Evolutionary conservation across 2,888 invertebrate species (phyloP), one percentile per base, ranked within the genome.

Genomic region (Drosophila koepferae): DNA sequence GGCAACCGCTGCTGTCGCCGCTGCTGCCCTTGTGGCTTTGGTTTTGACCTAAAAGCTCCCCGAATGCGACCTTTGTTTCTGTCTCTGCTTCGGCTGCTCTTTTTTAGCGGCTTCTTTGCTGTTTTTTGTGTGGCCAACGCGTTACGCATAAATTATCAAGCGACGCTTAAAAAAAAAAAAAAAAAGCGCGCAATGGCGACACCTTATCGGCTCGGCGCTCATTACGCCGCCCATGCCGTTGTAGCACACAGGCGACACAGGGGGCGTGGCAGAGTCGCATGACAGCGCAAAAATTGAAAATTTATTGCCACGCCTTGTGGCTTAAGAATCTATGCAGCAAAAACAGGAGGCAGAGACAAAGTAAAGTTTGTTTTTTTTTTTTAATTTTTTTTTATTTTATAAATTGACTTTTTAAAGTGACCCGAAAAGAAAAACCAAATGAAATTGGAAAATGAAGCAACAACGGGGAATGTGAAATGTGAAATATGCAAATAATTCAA

Each of bases 261-360:
- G 73, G 66, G 56, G 65, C 58, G 43, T 16, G 67, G 48, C 66
- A 8, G 71, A 60, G 51, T 81, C 80, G 86, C 77, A 83, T 83
- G 85, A 83, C 85, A 86, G 78, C 54, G 78, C 82, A 80, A 74
- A 86, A 89, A 89, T 89, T 85, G 81, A 87, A 89, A 89, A 86
- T 86, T 87, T 89, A 86, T 87, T 82, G 81, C 74, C 71, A 85
- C 82, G 86, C 85, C 80, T 83, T 73, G 77, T 72, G 80, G 84
- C 61, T 66, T 55, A 49, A 60, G 81, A 79, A 71, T 68, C 77
- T 70, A 70, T 72, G 68, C 68, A 40, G 16, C 0, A 62, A 59
- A 31, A 58, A 48, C 60, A 44, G 16, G 6, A 16, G 7, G 38
- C 14, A 40, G 16, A 40, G 44, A 48, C 36, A 54, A 54, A 72